These are phyloP conservation scores for Plestiodon gilberti DNA, from an alignment of 2,113 vertebrate genomes.

Conservation along the genomic window DNA sequence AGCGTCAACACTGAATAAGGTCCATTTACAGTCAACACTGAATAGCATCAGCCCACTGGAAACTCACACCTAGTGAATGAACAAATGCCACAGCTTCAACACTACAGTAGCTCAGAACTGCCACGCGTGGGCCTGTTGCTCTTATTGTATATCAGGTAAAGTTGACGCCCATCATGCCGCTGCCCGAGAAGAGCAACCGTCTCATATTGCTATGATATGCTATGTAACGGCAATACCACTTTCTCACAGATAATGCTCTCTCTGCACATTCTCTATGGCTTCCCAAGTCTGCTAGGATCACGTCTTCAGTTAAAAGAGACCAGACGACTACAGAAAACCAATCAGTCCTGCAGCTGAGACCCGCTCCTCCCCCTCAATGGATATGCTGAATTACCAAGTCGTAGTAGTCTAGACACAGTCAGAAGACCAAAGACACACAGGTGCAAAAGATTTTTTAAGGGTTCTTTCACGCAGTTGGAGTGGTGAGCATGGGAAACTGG, in stretches of 20 bases:
- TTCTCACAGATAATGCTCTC: slow-evolving; percentile 50
- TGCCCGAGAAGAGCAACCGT: slow-evolving; percentile 44
- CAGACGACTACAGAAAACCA: slow-evolving; percentile 37
- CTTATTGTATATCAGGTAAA: background rate
- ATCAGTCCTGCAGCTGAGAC: slow-evolving; percentile 41
- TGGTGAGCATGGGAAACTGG: background rate
- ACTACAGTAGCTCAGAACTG: background rate
- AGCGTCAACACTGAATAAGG: background rate
- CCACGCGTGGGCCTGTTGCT: slow-evolving; percentile 4
- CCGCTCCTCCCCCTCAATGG: background rate
- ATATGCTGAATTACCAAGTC: background rate
- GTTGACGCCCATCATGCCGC: slow-evolving; percentile 21
- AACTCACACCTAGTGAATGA: slow-evolving; percentile 18
- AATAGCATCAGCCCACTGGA: background rate
- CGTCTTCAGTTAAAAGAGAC: slow-evolving; percentile 20
- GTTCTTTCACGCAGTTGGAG: background rate
- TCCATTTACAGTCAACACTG: background rate
- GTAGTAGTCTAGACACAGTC: slow-evolving; percentile 35
- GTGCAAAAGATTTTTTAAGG: background rate
- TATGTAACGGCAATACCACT: too few species aligned
- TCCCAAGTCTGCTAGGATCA: slow-evolving; percentile 54
- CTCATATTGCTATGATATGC: too few species aligned
- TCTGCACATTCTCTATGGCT: slow-evolving; percentile 60
- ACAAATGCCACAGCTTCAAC: slow-evolving; percentile 35
- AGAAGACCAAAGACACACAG: slow-evolving; percentile 42